Conservation (phyloP, 2,113 vertebrate species). For the Thalassarche chlororhynchos region DNA sequence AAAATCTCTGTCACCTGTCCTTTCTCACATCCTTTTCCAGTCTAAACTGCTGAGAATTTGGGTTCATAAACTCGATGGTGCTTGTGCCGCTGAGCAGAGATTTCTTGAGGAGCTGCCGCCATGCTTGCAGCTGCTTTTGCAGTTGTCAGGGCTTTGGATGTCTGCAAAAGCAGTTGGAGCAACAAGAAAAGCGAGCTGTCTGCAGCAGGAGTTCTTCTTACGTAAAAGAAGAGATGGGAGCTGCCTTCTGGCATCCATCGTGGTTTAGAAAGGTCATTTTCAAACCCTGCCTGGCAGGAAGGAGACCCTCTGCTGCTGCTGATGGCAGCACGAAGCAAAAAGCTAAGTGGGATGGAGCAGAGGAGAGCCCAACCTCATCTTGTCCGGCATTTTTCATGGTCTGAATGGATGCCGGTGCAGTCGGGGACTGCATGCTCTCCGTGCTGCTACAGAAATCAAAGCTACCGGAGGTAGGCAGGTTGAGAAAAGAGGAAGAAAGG, state of each 20-base stretch:
- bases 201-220: not conserved
- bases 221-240: not conserved
- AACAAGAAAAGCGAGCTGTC: not conserved
- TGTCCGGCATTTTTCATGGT: accelerated
- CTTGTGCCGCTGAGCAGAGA: no score
- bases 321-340: accelerated
- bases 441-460: not conserved
- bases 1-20: not conserved
- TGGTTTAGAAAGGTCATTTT: not conserved
- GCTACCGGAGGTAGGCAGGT: not conserved
- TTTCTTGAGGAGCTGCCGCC: not conserved
- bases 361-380: not conserved
- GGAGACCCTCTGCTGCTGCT: not conserved
- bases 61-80: accelerated
- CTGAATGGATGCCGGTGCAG: accelerated
- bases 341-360: accelerated
- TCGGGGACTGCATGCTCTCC: accelerated
- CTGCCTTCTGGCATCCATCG: not conserved
- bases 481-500: not conserved
- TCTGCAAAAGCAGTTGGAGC: not conserved
- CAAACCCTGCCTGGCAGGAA: not conserved
- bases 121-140: not conserved
- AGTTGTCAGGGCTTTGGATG: not conserved
- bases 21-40: not conserved
- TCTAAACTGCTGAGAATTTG: not conserved